These are phyloP conservation scores for Drosophila subpulchrella DNA, from an alignment of 1,140 invertebrate species.

Conservation along the genomic window DNA sequence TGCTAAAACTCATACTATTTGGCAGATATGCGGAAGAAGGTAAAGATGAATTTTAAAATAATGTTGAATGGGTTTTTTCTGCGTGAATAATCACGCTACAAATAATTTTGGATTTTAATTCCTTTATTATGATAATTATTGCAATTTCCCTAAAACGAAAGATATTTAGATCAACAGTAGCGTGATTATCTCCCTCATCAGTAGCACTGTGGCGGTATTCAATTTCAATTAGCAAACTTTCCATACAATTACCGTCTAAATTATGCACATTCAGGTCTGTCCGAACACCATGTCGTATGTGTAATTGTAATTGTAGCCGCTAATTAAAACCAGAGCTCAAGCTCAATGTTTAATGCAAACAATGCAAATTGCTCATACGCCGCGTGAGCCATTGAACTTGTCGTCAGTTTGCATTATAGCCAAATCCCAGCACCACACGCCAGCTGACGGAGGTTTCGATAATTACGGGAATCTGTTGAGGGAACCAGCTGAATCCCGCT, in stretches of 20 bases:
- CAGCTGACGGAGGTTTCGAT: slow-evolving; percentile 28
- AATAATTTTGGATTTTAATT: background rate
- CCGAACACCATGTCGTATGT: slow-evolving; percentile 52
- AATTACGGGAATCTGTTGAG: slow-evolving; percentile 45
- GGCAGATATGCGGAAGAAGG: slow-evolving; percentile 9
- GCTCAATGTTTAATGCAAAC: slow-evolving; percentile 57
- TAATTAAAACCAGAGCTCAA: slow-evolving; percentile 63
- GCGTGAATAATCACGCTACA: no score
- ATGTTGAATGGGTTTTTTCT: background rate
- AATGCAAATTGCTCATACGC: slow-evolving; percentile 64
- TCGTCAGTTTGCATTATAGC: slow-evolving; percentile 37
- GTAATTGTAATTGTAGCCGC: slow-evolving; percentile 66
- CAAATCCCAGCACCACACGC: slow-evolving; percentile 30
- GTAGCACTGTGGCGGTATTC: slow-evolving; percentile 10
- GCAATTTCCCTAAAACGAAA: slow-evolving; percentile 2
- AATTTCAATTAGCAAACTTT: slow-evolving; percentile 59
- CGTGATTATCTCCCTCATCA: slow-evolving; percentile 7
- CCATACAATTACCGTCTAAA: slow-evolving; percentile 60
- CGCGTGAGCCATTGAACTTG: slow-evolving; percentile 73
- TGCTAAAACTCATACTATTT: background rate
- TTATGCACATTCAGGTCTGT: slow-evolving; percentile 51
- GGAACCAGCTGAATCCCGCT: slow-evolving; percentile 4
- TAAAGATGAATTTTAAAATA: background rate
- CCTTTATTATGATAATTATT: background rate
- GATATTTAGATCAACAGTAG: background rate